Evolutionary conservation across 1,140 invertebrate genomes (phyloP).

Genomic region (Artemia franciscana): DNA sequence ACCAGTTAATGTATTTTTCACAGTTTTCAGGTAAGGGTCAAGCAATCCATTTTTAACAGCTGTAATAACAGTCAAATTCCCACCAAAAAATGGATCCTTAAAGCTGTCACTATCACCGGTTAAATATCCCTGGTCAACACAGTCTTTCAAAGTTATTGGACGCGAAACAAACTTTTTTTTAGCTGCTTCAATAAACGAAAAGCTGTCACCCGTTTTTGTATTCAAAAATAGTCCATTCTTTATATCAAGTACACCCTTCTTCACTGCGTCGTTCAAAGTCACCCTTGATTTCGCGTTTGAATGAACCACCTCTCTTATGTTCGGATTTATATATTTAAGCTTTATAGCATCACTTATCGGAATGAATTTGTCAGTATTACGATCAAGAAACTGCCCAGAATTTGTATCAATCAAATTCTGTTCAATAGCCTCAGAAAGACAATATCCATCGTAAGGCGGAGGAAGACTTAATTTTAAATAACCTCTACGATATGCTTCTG

Average conservation of each 20-base stretch:
- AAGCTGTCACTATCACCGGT: constrained; percentile 53
- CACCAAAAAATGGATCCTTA: constrained; percentile 48
- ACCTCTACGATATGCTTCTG: not conserved
- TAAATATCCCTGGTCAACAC: constrained; percentile 50
- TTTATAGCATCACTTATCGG: constrained; percentile 25
- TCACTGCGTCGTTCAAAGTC: constrained; percentile 52
- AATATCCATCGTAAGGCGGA: not conserved
- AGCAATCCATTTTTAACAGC: constrained; percentile 60
- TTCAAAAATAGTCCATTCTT: constrained; percentile 51
- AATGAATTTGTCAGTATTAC: constrained; percentile 18
- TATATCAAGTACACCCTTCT: constrained; percentile 50
- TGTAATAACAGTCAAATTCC: constrained; percentile 50
- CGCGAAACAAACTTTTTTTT: constrained; percentile 51
- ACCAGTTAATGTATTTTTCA: constrained; percentile 49
- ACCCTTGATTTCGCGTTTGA: constrained; percentile 20
- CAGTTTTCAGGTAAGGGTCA: constrained; percentile 58
- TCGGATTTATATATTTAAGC: constrained; percentile 17
- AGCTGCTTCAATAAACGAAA: constrained; percentile 51
- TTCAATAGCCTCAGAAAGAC: not conserved
- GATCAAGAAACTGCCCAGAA: constrained; percentile 15
- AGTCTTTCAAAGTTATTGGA: constrained; percentile 71
- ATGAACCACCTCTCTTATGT: not conserved
- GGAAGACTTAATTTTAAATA: not conserved
- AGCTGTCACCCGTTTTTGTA: constrained; percentile 52
- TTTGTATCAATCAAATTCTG: not conserved